Evolutionary conservation across 2,797 vertebrate species (phyloP), one percentile per base, ranked within the genome.

Genomic region (Steatocranus sp.): DNA sequence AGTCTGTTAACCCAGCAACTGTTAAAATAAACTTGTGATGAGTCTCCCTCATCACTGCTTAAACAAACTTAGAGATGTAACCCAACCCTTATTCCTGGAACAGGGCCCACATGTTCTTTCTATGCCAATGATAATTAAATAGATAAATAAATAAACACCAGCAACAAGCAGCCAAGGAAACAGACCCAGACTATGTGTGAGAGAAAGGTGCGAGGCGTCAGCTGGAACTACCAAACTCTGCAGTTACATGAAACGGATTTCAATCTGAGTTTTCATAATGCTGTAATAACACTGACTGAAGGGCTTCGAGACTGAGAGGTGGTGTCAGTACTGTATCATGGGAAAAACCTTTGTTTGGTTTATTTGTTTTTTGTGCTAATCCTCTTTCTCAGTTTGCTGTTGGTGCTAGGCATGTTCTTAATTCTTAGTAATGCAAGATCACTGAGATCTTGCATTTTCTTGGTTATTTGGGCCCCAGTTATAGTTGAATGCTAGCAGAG

Each of bases 361-460:
- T 11, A 7, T 58, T 34, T 30, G 8, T 6, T 56, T 10, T 56
- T 56, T 58, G 56, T 7, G 1, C 56, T 11, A 58, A 58, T 34
- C 30, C 56, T 58, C 56, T 58, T 58, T 58, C 56, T 34, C 56
- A 34, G 17, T 34, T 58, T 34, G 56, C 11, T 32, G 4, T 34
- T 3, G 1, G 56, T 34, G 56, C 30, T n/a, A 32, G 0, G 30
- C 30, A 61, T 61, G 56, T n/a, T 61, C 4, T 0, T 58, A 0
- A 58, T 34, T 11, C 30, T 61, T 61, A 34, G 9, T 34, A 32
- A 61, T 61, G 17, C 17, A 32, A 61, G 56, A 34, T 61, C 4
- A 61, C 32, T 12, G 17, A 36, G 0, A n/a, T 58, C 32, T 61
- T 61, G 0, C 18, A 61, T 2, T 0, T 12, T 61, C 0, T 5